Conservation (phyloP, 1,140 invertebrate genomes). For the Andricus grossulariae region DNA sequence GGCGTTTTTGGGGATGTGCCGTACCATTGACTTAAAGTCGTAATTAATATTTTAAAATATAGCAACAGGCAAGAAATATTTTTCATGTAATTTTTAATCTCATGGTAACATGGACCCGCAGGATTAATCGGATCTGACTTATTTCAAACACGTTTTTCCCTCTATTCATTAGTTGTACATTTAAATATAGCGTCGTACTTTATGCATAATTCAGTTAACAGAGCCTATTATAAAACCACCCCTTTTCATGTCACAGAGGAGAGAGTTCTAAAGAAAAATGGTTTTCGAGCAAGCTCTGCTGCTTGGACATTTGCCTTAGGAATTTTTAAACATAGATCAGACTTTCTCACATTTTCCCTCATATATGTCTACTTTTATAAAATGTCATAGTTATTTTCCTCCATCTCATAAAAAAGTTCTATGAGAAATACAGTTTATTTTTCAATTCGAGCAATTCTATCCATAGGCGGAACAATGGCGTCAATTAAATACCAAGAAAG, state of each 20-base stretch:
- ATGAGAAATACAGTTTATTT: too few relatives aligned
- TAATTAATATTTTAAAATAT: not conserved
- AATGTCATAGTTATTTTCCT: too few relatives aligned
- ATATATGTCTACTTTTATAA: too few relatives aligned
- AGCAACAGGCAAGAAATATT: not conserved
- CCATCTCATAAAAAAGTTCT: too few relatives aligned
- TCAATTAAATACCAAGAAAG: too few relatives aligned
- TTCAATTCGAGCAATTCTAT: too few relatives aligned
- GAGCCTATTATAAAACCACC: not conserved
- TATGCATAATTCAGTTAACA: constrained; percentile 28
- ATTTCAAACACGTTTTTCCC: constrained; percentile 2
- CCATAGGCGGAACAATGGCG: too few relatives aligned
- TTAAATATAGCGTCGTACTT: constrained; percentile 12
- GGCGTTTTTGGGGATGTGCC: too few relatives aligned
- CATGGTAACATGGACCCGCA: not conserved
- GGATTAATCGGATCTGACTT: not conserved
- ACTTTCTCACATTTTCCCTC: too few relatives aligned
- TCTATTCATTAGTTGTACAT: constrained; percentile 21
- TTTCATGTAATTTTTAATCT: not conserved
- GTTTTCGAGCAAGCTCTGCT: not conserved
- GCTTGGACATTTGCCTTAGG: not conserved
- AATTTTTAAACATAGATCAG: not conserved
- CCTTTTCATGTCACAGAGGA: constrained; percentile 4
- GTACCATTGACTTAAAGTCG: too few relatives aligned
- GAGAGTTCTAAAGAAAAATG: constrained; percentile 9